Base-by-base conservation (phyloP, 30 jellyfish, hydroid and myxozoan species). In the Rhopilema esculentum region DNA sequence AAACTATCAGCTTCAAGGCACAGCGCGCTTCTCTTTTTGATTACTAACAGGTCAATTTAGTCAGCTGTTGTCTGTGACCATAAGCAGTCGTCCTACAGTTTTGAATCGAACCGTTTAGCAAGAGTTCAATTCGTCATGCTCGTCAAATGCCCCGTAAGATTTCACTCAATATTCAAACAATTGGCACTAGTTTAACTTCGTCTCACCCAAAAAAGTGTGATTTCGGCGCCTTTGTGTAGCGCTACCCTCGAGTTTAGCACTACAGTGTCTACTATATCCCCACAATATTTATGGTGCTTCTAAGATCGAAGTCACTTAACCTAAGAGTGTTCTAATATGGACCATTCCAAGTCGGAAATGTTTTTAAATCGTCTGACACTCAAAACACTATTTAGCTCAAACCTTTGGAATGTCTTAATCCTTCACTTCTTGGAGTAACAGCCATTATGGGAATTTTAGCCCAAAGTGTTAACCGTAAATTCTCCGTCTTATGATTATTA, bases 341-440 rank as follows among this genome's bases (percentile, higher is more conserved):
- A 63, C 72, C 72, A 63, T 63, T 63, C 72, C 72, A 63, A 24
- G 29, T 63, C 72, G 72, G 72, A n/a, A 63, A 24, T 63, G 72
- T 63, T 18, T 19, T n/a, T 24, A 63, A 40, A 40, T 40, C 57
- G 57, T 12, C 57, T 40, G 57, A 40, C 57, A 40, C 57, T 40
- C 57, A 40, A 40, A 12, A 2, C 57, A 40, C 57, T 40, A 40
- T 40, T 40, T 40, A 40, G 6, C 57, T 40, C 57, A 40, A 40
- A 40, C 57, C 57, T 40, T 40, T 40, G 57, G 57, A 40, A 40
- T 40, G 57, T 12, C 57, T 40, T 40, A 40, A 40, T 40, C 57
- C 57, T 40, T 40, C 57, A 40, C 57, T 40, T 40, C 57, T 40
- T 40, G 57, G 57, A 40, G 57, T 40, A 40, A 40, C 57, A 40